Percentiles rank a stretch among this genome's conserved stretches.
phyloP scores from a whole-genome alignment of 2,888 invertebrate genomes.

The Urechis unicinctus region DNA sequence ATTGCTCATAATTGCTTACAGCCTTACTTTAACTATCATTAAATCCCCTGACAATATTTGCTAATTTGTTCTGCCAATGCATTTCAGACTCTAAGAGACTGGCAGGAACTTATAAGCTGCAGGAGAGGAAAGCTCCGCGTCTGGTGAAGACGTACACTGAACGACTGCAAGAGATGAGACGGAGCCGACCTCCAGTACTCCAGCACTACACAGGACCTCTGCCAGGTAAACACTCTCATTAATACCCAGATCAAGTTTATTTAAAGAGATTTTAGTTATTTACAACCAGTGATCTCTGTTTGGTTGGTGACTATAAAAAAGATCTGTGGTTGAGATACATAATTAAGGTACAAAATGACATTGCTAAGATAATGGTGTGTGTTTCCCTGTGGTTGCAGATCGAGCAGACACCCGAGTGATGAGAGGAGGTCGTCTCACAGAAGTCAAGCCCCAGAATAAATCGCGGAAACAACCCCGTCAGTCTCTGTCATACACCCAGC shows the following conservation, averaged over 20 bases:
- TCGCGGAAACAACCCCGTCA: conserved; percentile 5
- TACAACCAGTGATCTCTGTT: no score
- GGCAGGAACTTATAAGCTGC: conserved; percentile 1
- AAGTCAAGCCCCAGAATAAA: background rate
- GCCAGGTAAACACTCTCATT: background rate
- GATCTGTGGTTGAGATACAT: no score
- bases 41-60: no score
- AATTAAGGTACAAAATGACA: no score
- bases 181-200: background rate
- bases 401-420: background rate
- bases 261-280: background rate
- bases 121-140: conserved; percentile 2
- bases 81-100: conserved; percentile 2
- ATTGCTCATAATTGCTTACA: no score
- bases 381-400: no score
- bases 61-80: no score
- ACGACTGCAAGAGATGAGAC: conserved; percentile 39
- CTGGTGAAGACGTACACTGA: conserved; percentile 39
- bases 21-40: no score
- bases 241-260: background rate
- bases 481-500: conserved; percentile 15
- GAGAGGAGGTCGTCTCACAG: background rate
- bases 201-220: background rate
- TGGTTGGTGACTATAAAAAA: no score
- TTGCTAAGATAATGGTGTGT: no score